phyloP scores from a whole-genome alignment of 2,888 invertebrate species.

The Drosophila macrospina region DNA sequence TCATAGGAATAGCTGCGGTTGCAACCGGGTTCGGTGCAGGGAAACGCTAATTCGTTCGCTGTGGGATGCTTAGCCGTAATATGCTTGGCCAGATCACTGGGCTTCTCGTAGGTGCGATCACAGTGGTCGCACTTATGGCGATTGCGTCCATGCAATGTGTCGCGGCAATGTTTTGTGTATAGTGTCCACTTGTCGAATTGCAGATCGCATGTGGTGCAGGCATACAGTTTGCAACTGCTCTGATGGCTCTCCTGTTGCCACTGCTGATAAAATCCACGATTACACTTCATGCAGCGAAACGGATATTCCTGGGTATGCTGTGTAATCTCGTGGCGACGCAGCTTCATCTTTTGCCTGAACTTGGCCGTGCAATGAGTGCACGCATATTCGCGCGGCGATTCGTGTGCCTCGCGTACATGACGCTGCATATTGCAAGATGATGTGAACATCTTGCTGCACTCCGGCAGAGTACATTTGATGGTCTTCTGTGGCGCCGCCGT shows the following conservation, averaged over 20 bases:
- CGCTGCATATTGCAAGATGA: slow-evolving; percentile 87
- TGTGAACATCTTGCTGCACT: slow-evolving; percentile 86
- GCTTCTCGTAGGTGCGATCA: slow-evolving; percentile 85
- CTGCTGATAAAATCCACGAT: slow-evolving; percentile 86
- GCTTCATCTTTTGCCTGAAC: slow-evolving; percentile 87
- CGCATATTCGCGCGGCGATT: slow-evolving; percentile 85
- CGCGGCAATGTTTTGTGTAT: slow-evolving; percentile 77
- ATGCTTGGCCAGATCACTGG: slow-evolving; percentile 86
- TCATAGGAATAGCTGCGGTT: slow-evolving; percentile 86
- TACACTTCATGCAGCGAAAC: slow-evolving; percentile 87
- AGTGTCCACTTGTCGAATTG: slow-evolving; percentile 80
- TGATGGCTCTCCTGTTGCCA: slow-evolving; percentile 86
- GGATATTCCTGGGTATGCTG: slow-evolving; percentile 86
- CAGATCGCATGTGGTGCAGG: slow-evolving; percentile 85
- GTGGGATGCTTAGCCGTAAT: slow-evolving; percentile 77
- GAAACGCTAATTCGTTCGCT: slow-evolving; percentile 45
- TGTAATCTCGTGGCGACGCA: slow-evolving; percentile 87
- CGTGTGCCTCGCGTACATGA: slow-evolving; percentile 87
- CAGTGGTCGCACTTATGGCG: slow-evolving; percentile 86
- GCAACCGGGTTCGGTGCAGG: slow-evolving; percentile 84
- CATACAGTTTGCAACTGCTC: slow-evolving; percentile 76
- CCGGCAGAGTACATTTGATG: slow-evolving; percentile 72
- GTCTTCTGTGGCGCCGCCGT: slow-evolving; percentile 54
- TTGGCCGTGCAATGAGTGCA: slow-evolving; percentile 86
- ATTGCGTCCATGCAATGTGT: slow-evolving; percentile 84